Evolutionary conservation across 2,888 invertebrate genomes (phyloP), one percentile per base, ranked within the genome.

Genomic region (Lasioglossum lativentre): DNA sequence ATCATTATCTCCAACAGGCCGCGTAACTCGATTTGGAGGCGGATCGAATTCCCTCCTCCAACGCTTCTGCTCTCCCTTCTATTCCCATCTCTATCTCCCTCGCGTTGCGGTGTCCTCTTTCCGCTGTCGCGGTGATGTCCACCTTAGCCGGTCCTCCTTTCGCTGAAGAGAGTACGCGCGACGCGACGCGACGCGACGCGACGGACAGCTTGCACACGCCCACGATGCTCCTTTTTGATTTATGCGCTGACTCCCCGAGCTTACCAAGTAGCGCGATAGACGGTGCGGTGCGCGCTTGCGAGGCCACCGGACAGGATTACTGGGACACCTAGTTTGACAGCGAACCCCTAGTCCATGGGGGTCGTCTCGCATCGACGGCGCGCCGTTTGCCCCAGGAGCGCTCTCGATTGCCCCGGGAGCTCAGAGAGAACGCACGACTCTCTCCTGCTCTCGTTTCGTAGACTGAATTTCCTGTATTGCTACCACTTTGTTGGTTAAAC

Each of bases 1-100:
- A 92, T 92, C 92, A 91, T 92, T 92, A 92, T 91, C 91, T 91
- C 91, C 88, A 92, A 88, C 92, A 90, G 91, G 87, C 88, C 91
- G 88, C 83, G 89, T 92, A 92, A 92, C 91, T 92, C 88, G 91
- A 92, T 92, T 92, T 88, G 72, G 73, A 90, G 84, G 77, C 79
- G 82, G 86, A 89, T 90, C 85, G 90, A 86, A 86, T 79, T 71
- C 80, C 84, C 74, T 40, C 82, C 52, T n/a, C 52, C 66, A 66
- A 75, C 59, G 68, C 38, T 42, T 42, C 70, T 12, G 23, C 30
- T 63, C 52, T 47, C 75, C 27, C 75, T 73, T 56, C 59, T 56
- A 70, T 34, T 73, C 72, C n/a, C 73, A 34, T 42, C 30, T 40
- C 71, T 14, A 2, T 30, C 63, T 63, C 30, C 4, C 30, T 30